Percentiles rank a stretch among this genome's conserved stretches.
Conservation (phyloP, 1,140 invertebrate species). For the Cydia fagiglandana region DNA sequence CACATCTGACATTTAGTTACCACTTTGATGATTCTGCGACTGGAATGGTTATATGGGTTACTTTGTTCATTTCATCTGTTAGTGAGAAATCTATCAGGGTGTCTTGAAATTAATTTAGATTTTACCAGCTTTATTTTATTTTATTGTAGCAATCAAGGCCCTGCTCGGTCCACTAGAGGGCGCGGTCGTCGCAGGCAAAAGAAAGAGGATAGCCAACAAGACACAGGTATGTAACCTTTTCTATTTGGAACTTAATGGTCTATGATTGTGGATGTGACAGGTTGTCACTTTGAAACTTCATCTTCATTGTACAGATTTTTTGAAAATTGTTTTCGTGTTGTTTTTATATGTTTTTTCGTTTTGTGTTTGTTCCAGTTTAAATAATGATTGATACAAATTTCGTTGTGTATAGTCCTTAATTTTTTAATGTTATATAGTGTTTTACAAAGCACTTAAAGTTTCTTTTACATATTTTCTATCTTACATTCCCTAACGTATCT, state of each 20-base stretch:
- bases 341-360: neutral
- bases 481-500: neutral
- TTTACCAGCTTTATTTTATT: neutral
- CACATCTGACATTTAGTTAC: too few relatives aligned
- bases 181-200: slow-evolving; percentile 54
- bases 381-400: neutral
- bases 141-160: slow-evolving; percentile 59
- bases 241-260: neutral
- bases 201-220: slow-evolving; percentile 66
- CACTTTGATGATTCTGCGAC: too few relatives aligned
- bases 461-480: neutral
- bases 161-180: slow-evolving; percentile 53
- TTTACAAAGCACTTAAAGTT: neutral
- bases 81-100: neutral
- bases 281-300: slow-evolving; percentile 10
- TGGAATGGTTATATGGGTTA: too few relatives aligned
- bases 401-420: neutral
- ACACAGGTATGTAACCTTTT: slow-evolving; percentile 55
- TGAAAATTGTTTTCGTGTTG: neutral
- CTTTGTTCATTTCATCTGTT: neutral
- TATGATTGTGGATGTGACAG: neutral
- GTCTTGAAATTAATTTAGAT: too few relatives aligned
- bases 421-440: neutral
- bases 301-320: neutral
- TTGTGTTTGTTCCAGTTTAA: neutral